phyloP scores from a whole-genome alignment of 2,797 vertebrate species.

The Chrysolophus pictus region DNA sequence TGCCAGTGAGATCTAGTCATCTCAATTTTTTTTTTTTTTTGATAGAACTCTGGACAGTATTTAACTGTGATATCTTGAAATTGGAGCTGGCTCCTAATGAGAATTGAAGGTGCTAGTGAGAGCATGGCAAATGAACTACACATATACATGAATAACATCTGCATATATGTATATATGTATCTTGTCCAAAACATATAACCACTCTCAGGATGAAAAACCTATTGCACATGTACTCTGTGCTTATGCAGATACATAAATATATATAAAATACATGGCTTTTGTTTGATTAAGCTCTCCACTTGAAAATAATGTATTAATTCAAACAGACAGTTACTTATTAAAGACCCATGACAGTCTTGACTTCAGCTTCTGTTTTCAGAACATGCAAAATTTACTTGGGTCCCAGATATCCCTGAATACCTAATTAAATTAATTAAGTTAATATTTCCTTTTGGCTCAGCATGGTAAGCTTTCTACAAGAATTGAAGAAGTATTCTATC shows the following conservation, averaged over 20 bases:
- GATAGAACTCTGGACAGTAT: not conserved
- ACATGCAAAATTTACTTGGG: not conserved
- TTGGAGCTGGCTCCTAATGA: not conserved
- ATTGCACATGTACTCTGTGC: not conserved
- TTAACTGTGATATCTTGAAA: not conserved
- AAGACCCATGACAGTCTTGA: not conserved
- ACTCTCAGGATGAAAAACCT: not conserved
- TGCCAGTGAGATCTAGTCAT: not conserved
- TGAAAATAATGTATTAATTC: not conserved
- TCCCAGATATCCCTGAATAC: not conserved
- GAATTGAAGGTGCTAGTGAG: not conserved
- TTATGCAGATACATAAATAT: not conserved
- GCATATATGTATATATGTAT: not conserved
- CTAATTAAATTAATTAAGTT: conserved; percentile 20
- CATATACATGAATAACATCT: not conserved
- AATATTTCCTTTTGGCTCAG: conserved; percentile 11
- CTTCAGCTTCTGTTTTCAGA: not conserved
- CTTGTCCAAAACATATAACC: not conserved
- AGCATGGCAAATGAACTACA: not conserved
- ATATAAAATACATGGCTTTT: not conserved
- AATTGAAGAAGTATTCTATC: not conserved
- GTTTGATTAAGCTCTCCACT: not conserved
- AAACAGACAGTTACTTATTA: not conserved
- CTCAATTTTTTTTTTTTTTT: not conserved
- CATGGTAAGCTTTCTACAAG: not conserved